Evolutionary conservation across 2,797 vertebrate genomes (phyloP), one percentile per base, ranked within the genome.

Genomic region (Amphiprion clarkii): DNA sequence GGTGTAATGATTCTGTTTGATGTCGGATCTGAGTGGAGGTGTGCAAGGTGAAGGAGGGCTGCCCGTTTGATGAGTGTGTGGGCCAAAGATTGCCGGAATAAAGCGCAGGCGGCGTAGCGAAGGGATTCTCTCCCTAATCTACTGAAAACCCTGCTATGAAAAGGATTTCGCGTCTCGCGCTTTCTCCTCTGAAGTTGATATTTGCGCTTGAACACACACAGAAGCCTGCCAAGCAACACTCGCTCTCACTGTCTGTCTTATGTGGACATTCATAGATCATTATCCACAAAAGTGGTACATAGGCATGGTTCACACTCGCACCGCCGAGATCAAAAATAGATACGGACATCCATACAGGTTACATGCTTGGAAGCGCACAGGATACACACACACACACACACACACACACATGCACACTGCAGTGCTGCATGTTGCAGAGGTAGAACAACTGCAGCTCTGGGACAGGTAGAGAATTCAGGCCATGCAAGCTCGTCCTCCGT

Each of bases 401-500:
- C 29, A 55, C 59, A 55, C 59, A 72, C 54, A 82, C 36, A 49
- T 69, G 72, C 80, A 67, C 85, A 76, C 88, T 87, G 80, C 91
- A 71, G 7, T 92, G 91, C 84, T 94, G 92, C 91, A 91, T 78
- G 78, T 87, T 86, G 83, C 82, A 89, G 91, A 65, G 76, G 65
- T 64, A 83, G 73, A 68, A 79, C 58, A 61, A 63, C 74, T 74
- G 84, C 74, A 83, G 78, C 79, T 85, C 75, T 74, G 76, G 87
- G 79, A 88, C 81, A 76, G 67, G 64, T 70, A 60, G 70, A 80
- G 84, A 90, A 91, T 91, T 82, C 86, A 88, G 89, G 90, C 76
- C 91, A 89, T 60, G 36, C 57, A 1, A 27, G 40, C 79, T 72
- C 5, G 44, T 72, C 75, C 78, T 58, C 67, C 0, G 36, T 85